Evolutionary conservation across 2,888 invertebrate genomes (phyloP).

Genomic region (Spisula solida): DNA sequence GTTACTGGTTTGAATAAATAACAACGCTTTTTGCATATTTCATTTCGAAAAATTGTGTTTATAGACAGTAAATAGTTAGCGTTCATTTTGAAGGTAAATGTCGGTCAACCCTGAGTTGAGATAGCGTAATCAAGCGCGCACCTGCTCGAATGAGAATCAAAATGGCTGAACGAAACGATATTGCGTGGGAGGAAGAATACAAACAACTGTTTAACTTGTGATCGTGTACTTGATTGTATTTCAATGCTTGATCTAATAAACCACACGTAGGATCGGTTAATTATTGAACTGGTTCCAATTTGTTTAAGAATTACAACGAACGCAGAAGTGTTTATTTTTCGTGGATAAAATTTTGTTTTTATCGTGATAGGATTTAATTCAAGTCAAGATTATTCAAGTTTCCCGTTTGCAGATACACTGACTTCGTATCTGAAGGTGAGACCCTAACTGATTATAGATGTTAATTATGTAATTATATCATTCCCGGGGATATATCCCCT

Average conservation of each 20-base stretch:
- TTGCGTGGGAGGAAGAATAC: constrained; percentile 68
- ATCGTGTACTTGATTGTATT: background rate
- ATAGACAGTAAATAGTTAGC: background rate
- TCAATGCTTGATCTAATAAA: background rate
- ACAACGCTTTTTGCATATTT: constrained; percentile 13
- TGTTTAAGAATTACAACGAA: background rate
- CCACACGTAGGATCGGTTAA: constrained; percentile 4
- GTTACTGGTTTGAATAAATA: background rate
- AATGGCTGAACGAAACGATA: constrained; percentile 59
- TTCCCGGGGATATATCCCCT: background rate
- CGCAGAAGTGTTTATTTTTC: background rate
- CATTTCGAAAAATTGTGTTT: background rate
- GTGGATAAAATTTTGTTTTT: constrained; percentile 18
- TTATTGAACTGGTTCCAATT: constrained; percentile 12
- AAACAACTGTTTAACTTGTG: constrained; percentile 32
- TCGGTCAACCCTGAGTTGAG: background rate
- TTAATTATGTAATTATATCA: background rate
- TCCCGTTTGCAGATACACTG: background rate
- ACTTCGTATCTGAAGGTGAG: background rate
- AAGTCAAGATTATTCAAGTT: background rate
- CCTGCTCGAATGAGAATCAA: constrained; percentile 61
- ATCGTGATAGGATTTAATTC: constrained; percentile 1
- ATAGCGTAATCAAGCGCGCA: constrained; percentile 56
- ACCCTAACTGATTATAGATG: background rate
- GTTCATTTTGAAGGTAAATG: background rate